Evolutionary conservation across 2,113 vertebrate genomes (phyloP), one percentile per base, ranked within the genome.

Genomic region (Genyomyrus donnyi): DNA sequence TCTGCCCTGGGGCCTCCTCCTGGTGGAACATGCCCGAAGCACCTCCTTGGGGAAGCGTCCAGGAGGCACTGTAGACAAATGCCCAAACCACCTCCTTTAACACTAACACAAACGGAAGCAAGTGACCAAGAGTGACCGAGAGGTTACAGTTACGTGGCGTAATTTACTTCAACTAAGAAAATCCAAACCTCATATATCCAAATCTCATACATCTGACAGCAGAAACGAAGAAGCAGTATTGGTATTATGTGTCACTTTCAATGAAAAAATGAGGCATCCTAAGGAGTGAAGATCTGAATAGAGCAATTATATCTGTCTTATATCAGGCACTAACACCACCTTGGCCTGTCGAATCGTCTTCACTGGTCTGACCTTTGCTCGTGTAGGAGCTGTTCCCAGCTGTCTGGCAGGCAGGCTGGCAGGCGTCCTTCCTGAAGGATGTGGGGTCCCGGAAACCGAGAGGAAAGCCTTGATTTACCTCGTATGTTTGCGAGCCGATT

Each of bases 391-490:
- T 42, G 50, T 27, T 45, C 2, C 15, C 31, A 42, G 45, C 70
- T 21, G 27, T 90, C 85, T 91, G 83, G 80, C 89, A 42, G 74
- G 31, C 10, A 84, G 56, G 45, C 39, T 35, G 13, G 77, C 62
- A 35, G 56, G 80, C 66, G 83, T 24, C 83, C 77, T 70, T 93
- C 80, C 85, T 91, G 66, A 92, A 91, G 87, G 91, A 92, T 52
- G 89, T n/a, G 39, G 88, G 74, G 88, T 90, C 84, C 88, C 80
- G 24, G 62, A 52, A 88, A 92, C 90, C 49, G 45, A 90, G 70
- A 87, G 86, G 91, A 83, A 90, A 74, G 90, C 89, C 92, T 92
- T 90, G 89, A 92, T 92, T 91, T 91, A 90, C 90, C 89, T 90
- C 62, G 24, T 91, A 90, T 21, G 88, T 89, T 91, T 88, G 62